Conservation (phyloP, 2,888 invertebrate species). For the Blastobasis adustella region DNA sequence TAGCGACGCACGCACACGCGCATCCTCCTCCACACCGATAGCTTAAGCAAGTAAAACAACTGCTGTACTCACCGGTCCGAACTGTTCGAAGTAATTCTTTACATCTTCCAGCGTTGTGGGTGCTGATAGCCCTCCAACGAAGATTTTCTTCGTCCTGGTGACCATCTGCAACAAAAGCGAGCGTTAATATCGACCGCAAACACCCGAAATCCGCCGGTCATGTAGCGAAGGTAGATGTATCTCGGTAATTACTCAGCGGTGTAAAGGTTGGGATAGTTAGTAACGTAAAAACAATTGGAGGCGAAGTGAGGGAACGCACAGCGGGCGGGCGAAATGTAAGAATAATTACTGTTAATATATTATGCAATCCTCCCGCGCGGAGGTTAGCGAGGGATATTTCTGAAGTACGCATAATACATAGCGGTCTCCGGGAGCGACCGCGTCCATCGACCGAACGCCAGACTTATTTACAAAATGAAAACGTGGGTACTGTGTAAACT, state of each 20-base stretch:
- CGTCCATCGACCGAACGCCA: constrained; percentile 20
- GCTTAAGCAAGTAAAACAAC: not conserved
- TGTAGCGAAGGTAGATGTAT: constrained; percentile 3
- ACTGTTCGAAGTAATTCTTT: constrained; percentile 99
- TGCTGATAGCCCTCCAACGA: constrained; percentile 99
- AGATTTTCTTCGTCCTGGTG: constrained; percentile 99
- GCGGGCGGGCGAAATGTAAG: constrained; percentile 38
- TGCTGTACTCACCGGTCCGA: constrained; percentile 93
- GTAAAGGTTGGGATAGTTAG: constrained; percentile 16
- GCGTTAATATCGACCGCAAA: no score
- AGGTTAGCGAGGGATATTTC: constrained; percentile 40
- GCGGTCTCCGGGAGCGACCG: constrained; percentile 15
- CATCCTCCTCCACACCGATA: not conserved
- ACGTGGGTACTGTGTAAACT: constrained; percentile 15
- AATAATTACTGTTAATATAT: constrained; percentile 63
- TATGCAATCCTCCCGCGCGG: constrained; percentile 47
- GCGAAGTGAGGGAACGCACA: constrained; percentile 27
- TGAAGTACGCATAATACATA: constrained; percentile 42
- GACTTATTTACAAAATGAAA: constrained; percentile 19
- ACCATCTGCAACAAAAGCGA: constrained; percentile 88
- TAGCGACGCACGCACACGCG: no score
- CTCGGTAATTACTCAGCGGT: constrained; percentile 7
- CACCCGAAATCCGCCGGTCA: no score
- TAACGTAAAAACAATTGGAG: constrained; percentile 44
- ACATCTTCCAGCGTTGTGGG: constrained; percentile 99